Evolutionary conservation across 2,888 invertebrate genomes (phyloP).

Genomic region (Agonopterix subpropinquella): DNA sequence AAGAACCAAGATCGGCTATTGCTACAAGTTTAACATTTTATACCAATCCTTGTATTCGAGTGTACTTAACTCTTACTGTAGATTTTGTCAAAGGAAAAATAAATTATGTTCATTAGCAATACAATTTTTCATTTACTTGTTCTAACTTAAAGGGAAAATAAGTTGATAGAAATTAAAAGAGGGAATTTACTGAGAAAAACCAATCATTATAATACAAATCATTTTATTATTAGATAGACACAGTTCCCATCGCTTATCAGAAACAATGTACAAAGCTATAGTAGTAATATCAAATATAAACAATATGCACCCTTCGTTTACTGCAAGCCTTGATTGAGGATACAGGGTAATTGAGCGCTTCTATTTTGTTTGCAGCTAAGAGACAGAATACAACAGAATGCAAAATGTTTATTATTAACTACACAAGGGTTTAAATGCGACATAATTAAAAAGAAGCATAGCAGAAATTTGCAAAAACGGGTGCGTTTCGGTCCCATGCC

Average conservation of each 20-base stretch:
- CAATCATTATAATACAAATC: slow-evolving; percentile 79
- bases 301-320: slow-evolving; percentile 76
- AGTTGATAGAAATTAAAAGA: background rate
- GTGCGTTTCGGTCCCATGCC: background rate
- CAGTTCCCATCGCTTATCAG: slow-evolving; percentile 82
- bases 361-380: slow-evolving; percentile 65
- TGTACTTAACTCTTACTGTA: slow-evolving; percentile 73
- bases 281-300: slow-evolving; percentile 77
- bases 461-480: slow-evolving; percentile 45
- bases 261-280: slow-evolving; percentile 83
- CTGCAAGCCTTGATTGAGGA: slow-evolving; percentile 73
- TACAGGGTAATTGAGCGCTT: slow-evolving; percentile 75
- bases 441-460: slow-evolving; percentile 66
- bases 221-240: slow-evolving; percentile 82
- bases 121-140: slow-evolving; percentile 25
- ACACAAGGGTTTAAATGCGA: slow-evolving; percentile 68
- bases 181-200: slow-evolving; percentile 29
- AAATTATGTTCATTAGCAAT: slow-evolving; percentile 72
- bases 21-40: slow-evolving; percentile 71
- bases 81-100: slow-evolving; percentile 71
- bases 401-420: slow-evolving; percentile 67
- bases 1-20: slow-evolving; percentile 69
- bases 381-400: slow-evolving; percentile 68
- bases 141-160: background rate
- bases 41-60: slow-evolving; percentile 74